Percentiles rank a stretch among this genome's conserved stretches.
Conservation (phyloP, 2,797 vertebrate species). For the Fistularia tabacaria region DNA sequence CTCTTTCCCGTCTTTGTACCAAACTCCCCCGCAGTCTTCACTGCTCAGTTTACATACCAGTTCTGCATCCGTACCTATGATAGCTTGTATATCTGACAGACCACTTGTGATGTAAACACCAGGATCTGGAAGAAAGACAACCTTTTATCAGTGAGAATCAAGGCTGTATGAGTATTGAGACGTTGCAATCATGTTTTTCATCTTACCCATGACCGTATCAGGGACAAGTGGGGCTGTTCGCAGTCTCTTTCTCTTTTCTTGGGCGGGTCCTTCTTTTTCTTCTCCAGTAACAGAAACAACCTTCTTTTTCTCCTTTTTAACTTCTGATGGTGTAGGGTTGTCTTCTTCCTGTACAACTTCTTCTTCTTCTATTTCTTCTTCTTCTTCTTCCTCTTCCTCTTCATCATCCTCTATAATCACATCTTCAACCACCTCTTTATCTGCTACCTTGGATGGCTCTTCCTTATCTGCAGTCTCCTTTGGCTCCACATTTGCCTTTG, state of each 20-base stretch:
- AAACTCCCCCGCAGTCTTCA: slow-evolving; percentile 74
- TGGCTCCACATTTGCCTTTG: not conserved
- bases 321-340: slow-evolving; percentile 7
- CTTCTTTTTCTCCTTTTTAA: slow-evolving; percentile 13
- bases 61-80: slow-evolving; percentile 72
- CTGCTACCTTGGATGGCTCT: not conserved
- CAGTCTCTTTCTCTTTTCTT: slow-evolving; percentile 62
- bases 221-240: slow-evolving; percentile 65
- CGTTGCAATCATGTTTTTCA: not conserved
- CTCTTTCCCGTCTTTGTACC: slow-evolving; percentile 86
- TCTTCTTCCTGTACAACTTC: not conserved
- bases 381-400: not conserved
- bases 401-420: not conserved
- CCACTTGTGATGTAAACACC: slow-evolving; percentile 74
- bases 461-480: not conserved
- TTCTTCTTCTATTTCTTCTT: not conserved
- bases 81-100: slow-evolving; percentile 71
- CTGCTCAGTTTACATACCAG: slow-evolving; percentile 79
- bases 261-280: slow-evolving; percentile 25
- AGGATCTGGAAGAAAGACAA: slow-evolving; percentile 53
- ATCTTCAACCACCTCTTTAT: not conserved
- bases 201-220: slow-evolving; percentile 69
- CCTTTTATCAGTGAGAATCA: not conserved
- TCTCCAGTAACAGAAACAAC: slow-evolving; percentile 16
- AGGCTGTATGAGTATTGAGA: not conserved